phyloP scores from a whole-genome alignment of 2,888 invertebrate species.

The Spodoptera exigua region DNA sequence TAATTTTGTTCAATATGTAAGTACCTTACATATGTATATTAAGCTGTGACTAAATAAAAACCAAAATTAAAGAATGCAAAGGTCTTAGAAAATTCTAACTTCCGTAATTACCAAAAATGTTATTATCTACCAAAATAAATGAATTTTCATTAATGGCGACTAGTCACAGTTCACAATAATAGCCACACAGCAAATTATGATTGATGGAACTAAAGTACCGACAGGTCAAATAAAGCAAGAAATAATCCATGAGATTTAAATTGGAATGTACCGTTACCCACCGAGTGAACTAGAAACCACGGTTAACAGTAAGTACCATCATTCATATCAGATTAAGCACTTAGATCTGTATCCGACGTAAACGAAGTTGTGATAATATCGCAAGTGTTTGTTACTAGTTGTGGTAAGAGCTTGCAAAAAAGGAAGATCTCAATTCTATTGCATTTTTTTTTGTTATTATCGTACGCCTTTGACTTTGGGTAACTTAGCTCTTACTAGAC shows the following conservation, averaged over 20 bases:
- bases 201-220: constrained; percentile 20
- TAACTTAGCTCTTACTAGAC: too few relatives aligned
- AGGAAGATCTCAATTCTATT: not conserved
- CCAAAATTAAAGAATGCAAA: too few relatives aligned
- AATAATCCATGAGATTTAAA: constrained; percentile 30
- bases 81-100: too few relatives aligned
- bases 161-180: not conserved
- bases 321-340: constrained; percentile 42
- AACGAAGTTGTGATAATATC: constrained; percentile 34
- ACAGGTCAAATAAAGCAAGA: constrained; percentile 25
- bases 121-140: not conserved
- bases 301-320: constrained; percentile 37
- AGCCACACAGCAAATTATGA: constrained; percentile 22
- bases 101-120: too few relatives aligned
- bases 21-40: too few relatives aligned
- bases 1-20: too few relatives aligned
- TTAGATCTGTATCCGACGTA: constrained; percentile 33
- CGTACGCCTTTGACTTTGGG: not conserved
- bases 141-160: not conserved
- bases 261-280: constrained; percentile 40
- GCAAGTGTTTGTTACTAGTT: constrained; percentile 22
- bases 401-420: not conserved
- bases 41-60: too few relatives aligned
- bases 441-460: constrained; percentile 3
- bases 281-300: constrained; percentile 44